These are phyloP conservation scores for Linnaemya tessellans DNA, from an alignment of 2,888 invertebrate species.

Conservation along the genomic window DNA sequence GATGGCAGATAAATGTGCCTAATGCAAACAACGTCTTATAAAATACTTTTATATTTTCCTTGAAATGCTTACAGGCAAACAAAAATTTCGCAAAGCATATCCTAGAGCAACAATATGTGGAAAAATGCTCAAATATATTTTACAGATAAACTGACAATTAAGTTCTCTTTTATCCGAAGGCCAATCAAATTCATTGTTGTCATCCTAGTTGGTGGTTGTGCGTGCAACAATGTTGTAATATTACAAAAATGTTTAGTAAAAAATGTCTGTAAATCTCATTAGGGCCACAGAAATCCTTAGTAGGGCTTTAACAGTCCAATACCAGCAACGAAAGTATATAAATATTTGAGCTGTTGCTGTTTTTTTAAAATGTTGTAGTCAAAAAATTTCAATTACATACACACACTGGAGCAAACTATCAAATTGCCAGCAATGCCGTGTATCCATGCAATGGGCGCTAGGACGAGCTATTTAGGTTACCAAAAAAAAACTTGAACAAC, in stretches of 20 bases:
- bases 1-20: no score
- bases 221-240: slow-evolving; percentile 60
- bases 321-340: slow-evolving; percentile 30
- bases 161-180: neutral
- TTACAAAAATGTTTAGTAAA: slow-evolving; percentile 77
- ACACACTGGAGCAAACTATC: neutral
- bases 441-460: slow-evolving; percentile 11
- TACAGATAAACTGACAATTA: neutral
- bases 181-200: slow-evolving; percentile 9
- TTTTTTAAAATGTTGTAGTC: neutral
- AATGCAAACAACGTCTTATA: no score
- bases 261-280: slow-evolving; percentile 81
- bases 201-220: neutral
- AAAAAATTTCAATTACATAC: slow-evolving; percentile 12
- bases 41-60: neutral
- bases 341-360: neutral
- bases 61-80: neutral
- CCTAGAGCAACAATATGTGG: neutral
- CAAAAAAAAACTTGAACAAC: slow-evolving; percentile 2
- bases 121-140: neutral
- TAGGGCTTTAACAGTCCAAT: slow-evolving; percentile 37
- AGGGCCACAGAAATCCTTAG: slow-evolving; percentile 76
- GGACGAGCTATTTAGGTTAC: slow-evolving; percentile 33
- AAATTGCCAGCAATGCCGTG: slow-evolving; percentile 25
- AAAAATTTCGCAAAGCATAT: neutral